Conservation (phyloP, 2,888 invertebrate species). For the Polydrusus cervinus region DNA sequence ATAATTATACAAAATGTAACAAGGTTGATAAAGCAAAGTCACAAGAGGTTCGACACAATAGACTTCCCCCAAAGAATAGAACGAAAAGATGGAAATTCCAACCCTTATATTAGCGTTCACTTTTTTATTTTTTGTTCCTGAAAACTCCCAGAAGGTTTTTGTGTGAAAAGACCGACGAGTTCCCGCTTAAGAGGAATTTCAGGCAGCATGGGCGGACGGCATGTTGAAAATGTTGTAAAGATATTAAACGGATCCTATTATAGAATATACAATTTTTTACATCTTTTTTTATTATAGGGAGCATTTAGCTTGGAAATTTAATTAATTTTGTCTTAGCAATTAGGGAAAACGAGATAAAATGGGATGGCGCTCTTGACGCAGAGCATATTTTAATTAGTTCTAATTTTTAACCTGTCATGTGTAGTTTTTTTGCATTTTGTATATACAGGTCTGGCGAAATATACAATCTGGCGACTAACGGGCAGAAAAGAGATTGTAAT, state of each 20-base stretch:
- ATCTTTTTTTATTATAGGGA: not conserved
- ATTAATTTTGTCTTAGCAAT: slow-evolving; percentile 8
- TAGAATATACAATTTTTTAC: slow-evolving; percentile 6
- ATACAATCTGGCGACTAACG: too few relatives aligned
- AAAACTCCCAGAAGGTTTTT: slow-evolving; percentile 24
- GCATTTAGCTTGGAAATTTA: slow-evolving; percentile 1
- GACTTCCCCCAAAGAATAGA: slow-evolving; percentile 6
- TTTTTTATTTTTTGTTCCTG: slow-evolving; percentile 27
- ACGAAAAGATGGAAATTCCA: slow-evolving; percentile 24
- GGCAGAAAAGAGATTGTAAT: too few relatives aligned
- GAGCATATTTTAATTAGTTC: not conserved
- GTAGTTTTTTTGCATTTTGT: too few relatives aligned
- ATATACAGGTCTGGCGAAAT: too few relatives aligned
- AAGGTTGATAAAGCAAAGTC: slow-evolving; percentile 17
- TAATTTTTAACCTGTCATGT: too few relatives aligned
- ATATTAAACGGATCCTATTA: slow-evolving; percentile 12
- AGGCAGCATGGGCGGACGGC: slow-evolving; percentile 17
- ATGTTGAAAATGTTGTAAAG: slow-evolving; percentile 17
- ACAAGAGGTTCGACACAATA: slow-evolving; percentile 24
- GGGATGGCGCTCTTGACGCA: not conserved
- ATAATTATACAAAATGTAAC: slow-evolving; percentile 19
- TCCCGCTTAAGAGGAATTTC: slow-evolving; percentile 24
- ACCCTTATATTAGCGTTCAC: slow-evolving; percentile 27
- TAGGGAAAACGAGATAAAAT: not conserved
- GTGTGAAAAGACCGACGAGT: slow-evolving; percentile 22